These are phyloP conservation scores for Diploptera punctata DNA, from an alignment of 2,888 invertebrate genomes.

Conservation along the genomic window DNA sequence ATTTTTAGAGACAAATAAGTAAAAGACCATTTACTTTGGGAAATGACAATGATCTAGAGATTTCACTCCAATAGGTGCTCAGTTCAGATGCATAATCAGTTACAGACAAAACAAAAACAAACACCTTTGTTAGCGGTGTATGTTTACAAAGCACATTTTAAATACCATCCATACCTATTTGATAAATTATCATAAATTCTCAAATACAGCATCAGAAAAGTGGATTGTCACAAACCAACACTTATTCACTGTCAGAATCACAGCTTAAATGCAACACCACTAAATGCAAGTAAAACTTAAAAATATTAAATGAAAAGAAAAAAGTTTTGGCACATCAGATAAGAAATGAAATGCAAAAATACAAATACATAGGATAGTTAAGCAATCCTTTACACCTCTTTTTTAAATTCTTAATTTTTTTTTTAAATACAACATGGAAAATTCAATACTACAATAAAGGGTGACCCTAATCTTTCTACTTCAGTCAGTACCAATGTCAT, in stretches of 20 bases:
- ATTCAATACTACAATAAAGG: constrained; percentile 1
- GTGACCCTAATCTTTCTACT: not conserved
- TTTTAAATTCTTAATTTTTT: no score
- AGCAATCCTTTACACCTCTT: not conserved
- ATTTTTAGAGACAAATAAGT: no score
- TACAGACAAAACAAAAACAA: not conserved
- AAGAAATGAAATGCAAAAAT: constrained; percentile 26
- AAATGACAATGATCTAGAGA: no score
- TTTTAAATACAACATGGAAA: not conserved
- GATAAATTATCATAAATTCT: not conserved
- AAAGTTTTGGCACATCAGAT: constrained; percentile 37
- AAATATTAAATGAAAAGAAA: constrained; percentile 24
- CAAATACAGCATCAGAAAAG: constrained; percentile 8
- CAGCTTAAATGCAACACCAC: constrained; percentile 36
- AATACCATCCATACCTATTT: constrained; percentile 3
- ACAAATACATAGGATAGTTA: not conserved
- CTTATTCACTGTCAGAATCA: constrained; percentile 33
- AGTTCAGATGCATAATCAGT: constrained; percentile 8
- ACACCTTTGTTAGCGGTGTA: not conserved
- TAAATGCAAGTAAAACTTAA: constrained; percentile 29
- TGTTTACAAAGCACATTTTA: constrained; percentile 12
- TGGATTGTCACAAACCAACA: constrained; percentile 35
- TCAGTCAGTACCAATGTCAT: not conserved
- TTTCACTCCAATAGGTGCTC: no score
- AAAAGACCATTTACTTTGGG: no score